Evolutionary conservation across 2,113 vertebrate genomes (phyloP), one percentile per base, ranked within the genome.

Genomic region (Pyxicephalus adspersus): DNA sequence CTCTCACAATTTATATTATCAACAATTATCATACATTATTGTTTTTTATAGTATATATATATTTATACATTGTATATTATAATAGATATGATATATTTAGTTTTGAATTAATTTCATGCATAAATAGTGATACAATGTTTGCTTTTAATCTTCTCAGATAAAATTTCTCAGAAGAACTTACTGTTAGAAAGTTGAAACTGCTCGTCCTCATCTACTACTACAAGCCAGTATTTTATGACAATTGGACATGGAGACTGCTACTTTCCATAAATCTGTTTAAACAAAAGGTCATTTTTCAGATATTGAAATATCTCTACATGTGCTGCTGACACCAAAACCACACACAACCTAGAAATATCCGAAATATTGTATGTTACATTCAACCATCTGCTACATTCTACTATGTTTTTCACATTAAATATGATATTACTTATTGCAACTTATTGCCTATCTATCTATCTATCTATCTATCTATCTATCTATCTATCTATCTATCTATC

Each of bases 211-310:
- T 64, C 38, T 19, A n/a, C 23, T 29, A 45, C 13, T 54, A n/a
- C 64, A 64, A 45, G 38, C 20, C 22, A 22, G 17, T 22, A 61
- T 60, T 75, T 31, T 26, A 71, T 60, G 65, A 52, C 18, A 54
- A 55, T 28, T 57, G 3, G 4, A 52, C 4, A 22, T 5, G 9
- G 25, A 23, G 17, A 71, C 20, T 28, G 25, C 23, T 29, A 54
- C 25, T 61, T 25, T 61, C 58, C 25, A 61, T 61, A 61, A 15
- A 61, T 61, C 58, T 25, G 22, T 11, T 61, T 61, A 61, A 22
- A 61, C 58, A 61, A 61, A 61, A 61, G 58, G 25, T 15, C 58
- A 61, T 25, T 61, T 61, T 22, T 61, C 22, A 61, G 19, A 61
- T 6, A 15, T 61, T 61, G 58, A 61, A 25, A 61, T 6, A 15